phyloP scores from a whole-genome alignment of 2,113 vertebrate species.

The Aegithalos caudatus region DNA sequence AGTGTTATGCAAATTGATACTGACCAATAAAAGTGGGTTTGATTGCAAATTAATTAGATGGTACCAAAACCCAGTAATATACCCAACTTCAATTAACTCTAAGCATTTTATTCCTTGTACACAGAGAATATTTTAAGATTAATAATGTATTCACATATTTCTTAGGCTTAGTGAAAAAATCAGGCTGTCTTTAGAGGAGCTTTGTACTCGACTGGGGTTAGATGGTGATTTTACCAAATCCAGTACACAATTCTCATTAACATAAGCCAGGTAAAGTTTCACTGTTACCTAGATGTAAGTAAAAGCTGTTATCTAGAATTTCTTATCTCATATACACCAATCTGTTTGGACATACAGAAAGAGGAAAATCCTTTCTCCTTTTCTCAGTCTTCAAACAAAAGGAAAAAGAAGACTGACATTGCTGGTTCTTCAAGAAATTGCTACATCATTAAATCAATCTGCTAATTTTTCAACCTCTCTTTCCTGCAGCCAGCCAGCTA shows the following conservation, averaged over 20 bases:
- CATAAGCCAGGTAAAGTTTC: neutral
- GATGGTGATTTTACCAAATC: neutral
- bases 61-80: constrained; percentile 20
- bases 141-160: neutral
- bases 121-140: neutral
- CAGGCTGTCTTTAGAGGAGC: neutral
- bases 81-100: constrained; percentile 5
- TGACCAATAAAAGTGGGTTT: neutral
- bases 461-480: neutral
- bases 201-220: neutral
- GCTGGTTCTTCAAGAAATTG: neutral
- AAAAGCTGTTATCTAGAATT: neutral
- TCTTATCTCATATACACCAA: neutral
- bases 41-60: constrained; percentile 1
- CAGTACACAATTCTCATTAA: neutral
- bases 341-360: neutral
- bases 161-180: neutral
- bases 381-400: neutral
- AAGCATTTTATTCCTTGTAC: neutral
- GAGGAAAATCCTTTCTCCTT: neutral
- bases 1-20: neutral
- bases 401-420: neutral
- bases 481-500: neutral
- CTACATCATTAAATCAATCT: neutral
- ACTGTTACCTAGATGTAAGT: neutral